A percentile compares a stretch with the other conserved stretches of the same genome.
phyloP scores from a whole-genome alignment of 2,113 vertebrate genomes.

The Crocuta crocuta region DNA sequence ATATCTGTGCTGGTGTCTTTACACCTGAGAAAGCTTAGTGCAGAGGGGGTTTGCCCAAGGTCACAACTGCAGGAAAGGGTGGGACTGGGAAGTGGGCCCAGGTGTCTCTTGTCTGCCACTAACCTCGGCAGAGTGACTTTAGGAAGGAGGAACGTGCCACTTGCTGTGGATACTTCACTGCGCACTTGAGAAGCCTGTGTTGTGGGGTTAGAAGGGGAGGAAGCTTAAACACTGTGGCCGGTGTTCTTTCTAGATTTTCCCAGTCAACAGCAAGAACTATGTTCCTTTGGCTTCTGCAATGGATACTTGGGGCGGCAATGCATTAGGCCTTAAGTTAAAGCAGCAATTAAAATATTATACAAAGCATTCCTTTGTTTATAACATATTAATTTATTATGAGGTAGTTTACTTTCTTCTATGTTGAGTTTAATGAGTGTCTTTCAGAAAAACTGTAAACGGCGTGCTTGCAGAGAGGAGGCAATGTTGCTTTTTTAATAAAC shows the following conservation, averaged over 20 bases:
- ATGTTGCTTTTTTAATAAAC: constrained; percentile 69
- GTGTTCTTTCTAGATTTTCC: neutral
- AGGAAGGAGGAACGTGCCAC: neutral
- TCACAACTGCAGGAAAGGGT: neutral
- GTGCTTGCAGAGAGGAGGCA: constrained; percentile 39
- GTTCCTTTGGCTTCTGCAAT: neutral
- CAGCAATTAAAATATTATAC: constrained; percentile 75
- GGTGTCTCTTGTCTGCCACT: neutral
- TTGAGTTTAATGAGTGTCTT: constrained; percentile 68
- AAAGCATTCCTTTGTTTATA: constrained; percentile 73
- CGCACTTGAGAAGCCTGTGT: neutral
- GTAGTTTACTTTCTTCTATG: constrained; percentile 65
- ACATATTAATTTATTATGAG: constrained; percentile 62
- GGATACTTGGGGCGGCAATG: constrained; percentile 27
- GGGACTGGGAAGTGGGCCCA: neutral
- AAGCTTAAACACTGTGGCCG: neutral
- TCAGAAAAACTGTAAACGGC: constrained; percentile 60
- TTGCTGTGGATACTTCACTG: rapidly evolving
- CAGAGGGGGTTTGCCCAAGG: neutral
- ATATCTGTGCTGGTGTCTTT: neutral
- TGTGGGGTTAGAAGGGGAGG: neutral
- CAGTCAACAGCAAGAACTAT: neutral
- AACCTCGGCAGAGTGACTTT: neutral
- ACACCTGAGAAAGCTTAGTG: neutral
- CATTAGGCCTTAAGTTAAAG: constrained; percentile 68